phyloP scores from a whole-genome alignment of 1,140 invertebrate genomes.

The Trichonephila clavipes region DNA sequence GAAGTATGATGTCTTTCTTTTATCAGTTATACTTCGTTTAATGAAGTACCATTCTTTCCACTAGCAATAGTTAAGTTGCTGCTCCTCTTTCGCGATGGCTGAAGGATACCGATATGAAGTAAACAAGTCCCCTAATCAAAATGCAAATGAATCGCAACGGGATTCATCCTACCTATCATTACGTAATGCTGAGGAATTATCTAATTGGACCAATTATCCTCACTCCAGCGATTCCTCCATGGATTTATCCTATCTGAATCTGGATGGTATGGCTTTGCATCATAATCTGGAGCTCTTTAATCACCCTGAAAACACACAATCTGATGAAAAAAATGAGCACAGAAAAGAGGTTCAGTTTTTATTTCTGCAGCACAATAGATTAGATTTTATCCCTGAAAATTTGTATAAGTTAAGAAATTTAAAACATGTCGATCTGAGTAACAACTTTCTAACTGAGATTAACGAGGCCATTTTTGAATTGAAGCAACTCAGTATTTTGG shows the following conservation, averaged over 20 bases:
- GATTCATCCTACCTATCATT: background rate
- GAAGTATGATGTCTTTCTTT: conserved; percentile 21
- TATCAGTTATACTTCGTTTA: conserved; percentile 12
- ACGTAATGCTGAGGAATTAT: conserved; percentile 42
- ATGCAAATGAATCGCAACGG: background rate
- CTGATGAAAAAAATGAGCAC: background rate
- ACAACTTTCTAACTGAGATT: conserved; percentile 89
- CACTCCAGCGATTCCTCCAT: conserved; percentile 23
- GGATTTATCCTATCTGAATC: conserved; percentile 70
- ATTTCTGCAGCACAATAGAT: conserved; percentile 79
- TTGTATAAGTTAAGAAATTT: conserved; percentile 82
- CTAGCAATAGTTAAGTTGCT: background rate
- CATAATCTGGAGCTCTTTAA: conserved; percentile 58
- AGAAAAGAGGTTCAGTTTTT: background rate
- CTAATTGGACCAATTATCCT: conserved; percentile 63
- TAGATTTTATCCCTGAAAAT: conserved; percentile 80
- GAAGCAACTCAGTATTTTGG: conserved; percentile 86
- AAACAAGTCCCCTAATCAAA: background rate
- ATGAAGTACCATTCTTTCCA: background rate
- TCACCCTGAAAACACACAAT: background rate
- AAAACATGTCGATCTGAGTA: conserved; percentile 90
- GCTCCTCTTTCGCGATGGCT: background rate
- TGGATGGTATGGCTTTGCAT: conserved; percentile 62
- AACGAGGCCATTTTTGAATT: conserved; percentile 88
- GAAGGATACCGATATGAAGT: conserved; percentile 21